These are phyloP conservation scores for Galeopsomyia nigrocyanea DNA, from an alignment of 2,888 invertebrate species.

Conservation along the genomic window DNA sequence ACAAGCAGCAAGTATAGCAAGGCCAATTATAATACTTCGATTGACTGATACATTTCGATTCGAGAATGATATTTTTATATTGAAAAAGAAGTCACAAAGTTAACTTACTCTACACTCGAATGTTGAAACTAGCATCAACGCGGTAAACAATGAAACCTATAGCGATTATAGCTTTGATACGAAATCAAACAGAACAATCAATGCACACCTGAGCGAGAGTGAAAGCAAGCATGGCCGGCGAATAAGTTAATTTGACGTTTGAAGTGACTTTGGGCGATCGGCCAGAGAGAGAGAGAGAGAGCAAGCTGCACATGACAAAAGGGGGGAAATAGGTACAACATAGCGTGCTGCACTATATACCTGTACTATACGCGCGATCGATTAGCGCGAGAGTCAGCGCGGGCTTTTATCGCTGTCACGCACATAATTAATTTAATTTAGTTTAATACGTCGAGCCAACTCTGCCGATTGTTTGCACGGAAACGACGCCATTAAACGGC, in stretches of 20 bases:
- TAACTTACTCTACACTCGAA: background rate
- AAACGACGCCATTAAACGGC: slow-evolving; percentile 59
- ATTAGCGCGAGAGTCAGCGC: slow-evolving; percentile 8
- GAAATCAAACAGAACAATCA: background rate
- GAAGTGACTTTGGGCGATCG: slow-evolving; percentile 8
- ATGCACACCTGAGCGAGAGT: background rate
- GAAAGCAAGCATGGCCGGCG: background rate
- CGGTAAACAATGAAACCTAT: slow-evolving; percentile 2
- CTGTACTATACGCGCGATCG: background rate
- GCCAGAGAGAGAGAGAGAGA: background rate
- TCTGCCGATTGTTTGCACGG: slow-evolving; percentile 65
- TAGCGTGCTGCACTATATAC: no score
- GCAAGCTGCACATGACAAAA: no score
- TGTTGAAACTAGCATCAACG: background rate
- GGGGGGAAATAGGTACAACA: no score
- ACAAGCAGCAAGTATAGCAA: no score
- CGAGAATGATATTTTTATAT: no score
- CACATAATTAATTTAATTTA: slow-evolving; percentile 69
- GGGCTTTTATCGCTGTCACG: slow-evolving; percentile 67
- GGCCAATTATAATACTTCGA: no score
- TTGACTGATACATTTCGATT: no score
- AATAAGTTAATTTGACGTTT: slow-evolving; percentile 43
- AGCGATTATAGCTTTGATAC: slow-evolving; percentile 21
- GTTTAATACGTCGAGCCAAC: slow-evolving; percentile 63
- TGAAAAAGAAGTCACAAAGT: no score